Evolutionary conservation across 2,888 invertebrate species (phyloP).

Genomic region (Limnephilus rhombicus): DNA sequence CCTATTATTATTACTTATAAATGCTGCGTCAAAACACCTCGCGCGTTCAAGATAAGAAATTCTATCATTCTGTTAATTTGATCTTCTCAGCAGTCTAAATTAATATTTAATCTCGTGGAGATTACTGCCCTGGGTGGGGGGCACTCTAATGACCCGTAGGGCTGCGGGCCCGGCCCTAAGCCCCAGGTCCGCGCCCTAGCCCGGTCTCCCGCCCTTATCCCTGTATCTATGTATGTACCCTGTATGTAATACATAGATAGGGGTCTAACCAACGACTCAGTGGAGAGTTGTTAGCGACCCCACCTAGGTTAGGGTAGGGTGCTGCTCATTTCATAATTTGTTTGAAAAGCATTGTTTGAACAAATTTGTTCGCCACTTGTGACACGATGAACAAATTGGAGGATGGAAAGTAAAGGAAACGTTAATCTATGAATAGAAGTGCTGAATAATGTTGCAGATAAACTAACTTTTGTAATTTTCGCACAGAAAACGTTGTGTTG

Average conservation of each 20-base stretch:
- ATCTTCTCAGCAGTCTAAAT: slow-evolving; percentile 50
- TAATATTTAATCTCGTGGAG: slow-evolving; percentile 55
- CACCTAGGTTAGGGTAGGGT: slow-evolving; percentile 12
- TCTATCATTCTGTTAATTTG: slow-evolving; percentile 51
- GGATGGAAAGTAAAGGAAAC: neutral
- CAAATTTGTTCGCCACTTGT: slow-evolving; percentile 23
- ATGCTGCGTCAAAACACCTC: neutral
- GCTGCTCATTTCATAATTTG: slow-evolving; percentile 36
- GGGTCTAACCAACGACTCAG: slow-evolving; percentile 60
- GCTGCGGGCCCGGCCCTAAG: neutral
- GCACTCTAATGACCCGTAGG: slow-evolving; percentile 26
- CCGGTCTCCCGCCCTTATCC: neutral
- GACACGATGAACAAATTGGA: neutral
- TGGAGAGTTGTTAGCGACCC: slow-evolving; percentile 61
- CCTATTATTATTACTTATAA: neutral
- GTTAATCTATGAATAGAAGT: neutral
- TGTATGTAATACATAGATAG: slow-evolving; percentile 49
- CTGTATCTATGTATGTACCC: neutral
- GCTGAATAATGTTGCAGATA: neutral
- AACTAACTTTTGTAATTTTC: neutral
- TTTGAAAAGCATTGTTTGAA: slow-evolving; percentile 37
- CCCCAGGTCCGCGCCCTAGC: neutral
- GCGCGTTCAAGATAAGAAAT: neutral
- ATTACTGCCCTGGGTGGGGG: slow-evolving; percentile 48
- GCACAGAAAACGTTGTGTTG: too few relatives aligned